phyloP scores from a whole-genome alignment of 2,888 invertebrate genomes.

The Autographa gamma region DNA sequence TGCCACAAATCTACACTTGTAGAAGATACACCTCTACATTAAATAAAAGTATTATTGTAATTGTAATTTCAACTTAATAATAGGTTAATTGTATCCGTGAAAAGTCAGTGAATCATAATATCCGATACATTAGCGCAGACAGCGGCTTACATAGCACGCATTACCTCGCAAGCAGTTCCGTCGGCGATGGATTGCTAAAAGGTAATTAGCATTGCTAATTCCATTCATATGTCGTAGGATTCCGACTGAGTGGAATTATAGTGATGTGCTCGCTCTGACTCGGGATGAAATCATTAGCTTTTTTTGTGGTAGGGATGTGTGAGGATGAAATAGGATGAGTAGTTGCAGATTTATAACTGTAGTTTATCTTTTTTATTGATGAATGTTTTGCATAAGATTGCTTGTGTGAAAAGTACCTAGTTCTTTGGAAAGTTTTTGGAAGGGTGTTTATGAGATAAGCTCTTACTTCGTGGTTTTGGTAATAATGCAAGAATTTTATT shows the following conservation, averaged over 20 bases:
- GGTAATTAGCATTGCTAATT: constrained; percentile 71
- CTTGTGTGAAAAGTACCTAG: no score
- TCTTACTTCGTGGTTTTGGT: background rate
- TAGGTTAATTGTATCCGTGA: constrained; percentile 16
- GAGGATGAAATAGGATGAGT: background rate
- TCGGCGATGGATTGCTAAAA: constrained; percentile 60
- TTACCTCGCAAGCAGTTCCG: constrained; percentile 47
- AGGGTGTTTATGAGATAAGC: no score
- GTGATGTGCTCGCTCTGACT: constrained; percentile 41
- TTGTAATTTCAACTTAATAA: constrained; percentile 6
- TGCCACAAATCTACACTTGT: no score
- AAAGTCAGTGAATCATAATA: constrained; percentile 14
- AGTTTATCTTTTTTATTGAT: background rate
- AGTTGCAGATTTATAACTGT: background rate
- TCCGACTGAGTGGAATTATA: constrained; percentile 38
- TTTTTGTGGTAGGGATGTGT: constrained; percentile 2
- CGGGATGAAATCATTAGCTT: constrained; percentile 8
- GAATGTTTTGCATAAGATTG: no score
- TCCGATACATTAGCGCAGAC: constrained; percentile 33
- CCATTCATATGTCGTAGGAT: constrained; percentile 62
- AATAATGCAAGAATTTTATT: background rate
- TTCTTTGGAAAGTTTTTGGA: no score
- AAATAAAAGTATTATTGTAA: background rate
- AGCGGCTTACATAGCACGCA: constrained; percentile 41
- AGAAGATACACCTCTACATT: no score